Evolutionary conservation across 2,797 vertebrate genomes (phyloP), one percentile per base, ranked within the genome.

Genomic region (Diplodus sargus): DNA sequence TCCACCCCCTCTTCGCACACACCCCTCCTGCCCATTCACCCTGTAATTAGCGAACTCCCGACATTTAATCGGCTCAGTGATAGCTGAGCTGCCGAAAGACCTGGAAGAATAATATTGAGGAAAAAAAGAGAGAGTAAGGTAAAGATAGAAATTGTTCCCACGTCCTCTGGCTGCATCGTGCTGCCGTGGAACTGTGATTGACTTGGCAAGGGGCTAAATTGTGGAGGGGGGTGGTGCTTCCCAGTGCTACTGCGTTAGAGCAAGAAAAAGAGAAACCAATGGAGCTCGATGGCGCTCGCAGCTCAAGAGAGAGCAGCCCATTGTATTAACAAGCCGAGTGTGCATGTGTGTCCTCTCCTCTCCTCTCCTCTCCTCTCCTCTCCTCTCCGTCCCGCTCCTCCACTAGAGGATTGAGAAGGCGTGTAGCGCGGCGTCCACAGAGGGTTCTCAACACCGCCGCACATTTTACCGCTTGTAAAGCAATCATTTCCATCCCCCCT

Each of bases 391-490:
- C 30, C 69, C 2, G 43, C 70, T 74, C 43, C 42, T 63, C 74
- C 88, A 48, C 73, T 11, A 15, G 83, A 89, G 89, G 81, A 85
- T 83, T 16, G 74, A 56, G 71, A 83, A 87, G 76, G 79, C 68
- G 70, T 85, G 85, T 82, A 88, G 85, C 76, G 16, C 45, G 0
- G 23, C n/a, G 81, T 90, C 93, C 84, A 56, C 83, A 74, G 90
- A 92, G 92, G 83, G 58, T 87, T 89, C 84, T 85, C 84, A 63
- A 86, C 85, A 72, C 67, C n/a, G 60, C 64, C 48, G 64, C 52
- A 74, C 88, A 86, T 93, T 93, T 92, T 89, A 82, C 85, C 53
- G 81, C 90, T 91, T 91, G 89, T 93, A 93, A 91, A 93, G 91
- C 90, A 93, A 91, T 93, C 84, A 92, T 93, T 94, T 90, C 90